Evolutionary conservation across 1,140 invertebrate genomes (phyloP), one percentile per base, ranked within the genome.

Genomic region (Trypoxylus dichotomus): DNA sequence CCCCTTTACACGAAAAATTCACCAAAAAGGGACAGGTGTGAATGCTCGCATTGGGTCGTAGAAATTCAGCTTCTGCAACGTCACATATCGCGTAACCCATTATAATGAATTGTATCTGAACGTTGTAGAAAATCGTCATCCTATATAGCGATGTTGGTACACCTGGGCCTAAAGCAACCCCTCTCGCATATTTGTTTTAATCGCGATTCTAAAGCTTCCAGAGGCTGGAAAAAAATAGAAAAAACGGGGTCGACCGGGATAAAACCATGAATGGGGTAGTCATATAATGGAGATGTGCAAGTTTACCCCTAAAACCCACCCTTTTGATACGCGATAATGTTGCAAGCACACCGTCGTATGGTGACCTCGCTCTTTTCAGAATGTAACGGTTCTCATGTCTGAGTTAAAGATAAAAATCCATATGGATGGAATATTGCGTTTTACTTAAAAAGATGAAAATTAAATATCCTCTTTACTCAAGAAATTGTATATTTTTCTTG

Each of bases 291-390:
- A 63, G 60, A 63, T 63, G 60, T 63, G 60, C 60, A 24, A 27
- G 60, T 63, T 27, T 63, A 63, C 60, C 60, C 60, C 60, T 63
- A 63, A 47, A 47, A 25, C 19, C 60, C 60, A 63, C 60, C 60
- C 60, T 63, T 63, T 63, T 63, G 60, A 63, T 63, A 63, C 60
- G 60, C 60, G 60, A 63, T 63, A 63, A 63, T 63, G 60, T 63
- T 63, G 60, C 60, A 63, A 63, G 60, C 60, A 63, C 43, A 47
- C 43, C 43, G 15, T 47, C 43, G 10, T 19, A 13, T 13, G 43
- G 43, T 63, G 21, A 63, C 3, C 60, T 24, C 19, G 21, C 21
- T 63, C 60, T 19, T 47, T 47, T 47, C 43, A 47, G 43, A 47
- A 47, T 24, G 19, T 63, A 63, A 63, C 60, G 60, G 60, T 63